Conservation (phyloP, 2,888 invertebrate species). For the Melanostoma mellinum region DNA sequence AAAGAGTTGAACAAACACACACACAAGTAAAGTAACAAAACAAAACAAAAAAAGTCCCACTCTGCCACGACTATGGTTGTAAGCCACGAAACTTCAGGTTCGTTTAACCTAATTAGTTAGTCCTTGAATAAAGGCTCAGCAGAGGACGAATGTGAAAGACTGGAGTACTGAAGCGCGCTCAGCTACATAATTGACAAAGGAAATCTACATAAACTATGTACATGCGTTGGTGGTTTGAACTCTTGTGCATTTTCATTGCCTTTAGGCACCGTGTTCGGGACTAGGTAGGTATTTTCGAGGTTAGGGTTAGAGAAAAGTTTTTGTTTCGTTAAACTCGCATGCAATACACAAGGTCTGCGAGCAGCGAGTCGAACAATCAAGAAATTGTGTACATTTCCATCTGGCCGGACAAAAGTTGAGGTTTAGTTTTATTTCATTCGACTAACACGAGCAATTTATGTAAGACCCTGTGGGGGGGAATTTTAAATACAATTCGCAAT, state of each 20-base stretch:
- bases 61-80: not conserved
- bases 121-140: constrained; percentile 61
- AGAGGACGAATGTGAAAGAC: constrained; percentile 20
- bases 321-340: not conserved
- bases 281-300: not conserved
- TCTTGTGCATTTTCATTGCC: constrained; percentile 52
- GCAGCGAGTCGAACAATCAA: no score
- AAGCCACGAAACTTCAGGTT: constrained; percentile 59
- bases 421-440: no score
- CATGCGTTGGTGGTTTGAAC: constrained; percentile 53
- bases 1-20: constrained; percentile 4
- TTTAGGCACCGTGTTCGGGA: not conserved
- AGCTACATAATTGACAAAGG: constrained; percentile 68
- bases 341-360: no score
- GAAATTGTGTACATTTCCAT: no score
- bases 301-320: not conserved
- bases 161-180: constrained; percentile 48
- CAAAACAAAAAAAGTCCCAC: constrained; percentile 29
- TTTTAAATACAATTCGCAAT: no score
- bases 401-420: no score
- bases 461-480: no score
- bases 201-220: constrained; percentile 35
- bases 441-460: no score
- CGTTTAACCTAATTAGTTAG: constrained; percentile 71
- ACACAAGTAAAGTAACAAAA: constrained; percentile 2